These are phyloP conservation scores for Drosophila santomea DNA, from an alignment of 1,140 invertebrate species.

Conservation along the genomic window DNA sequence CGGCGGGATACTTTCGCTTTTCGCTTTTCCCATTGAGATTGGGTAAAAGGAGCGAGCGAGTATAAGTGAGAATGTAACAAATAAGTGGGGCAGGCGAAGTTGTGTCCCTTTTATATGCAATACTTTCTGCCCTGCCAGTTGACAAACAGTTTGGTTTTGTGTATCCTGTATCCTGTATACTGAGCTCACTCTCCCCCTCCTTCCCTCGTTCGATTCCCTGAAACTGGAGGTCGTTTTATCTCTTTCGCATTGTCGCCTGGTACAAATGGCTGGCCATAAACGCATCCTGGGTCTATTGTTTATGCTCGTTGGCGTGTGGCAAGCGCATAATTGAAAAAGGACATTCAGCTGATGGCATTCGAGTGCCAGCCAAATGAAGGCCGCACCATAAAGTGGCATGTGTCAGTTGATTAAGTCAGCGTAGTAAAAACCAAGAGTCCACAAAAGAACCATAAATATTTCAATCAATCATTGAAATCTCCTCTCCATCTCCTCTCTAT, in stretches of 20 bases:
- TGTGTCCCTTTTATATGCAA: conserved; percentile 63
- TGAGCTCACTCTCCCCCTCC: conserved; percentile 1
- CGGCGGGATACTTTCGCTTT: conserved; percentile 68
- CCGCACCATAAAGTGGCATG: conserved; percentile 61
- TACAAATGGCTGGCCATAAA: conserved; percentile 80
- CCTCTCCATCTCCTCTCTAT: not conserved
- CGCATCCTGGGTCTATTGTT: conserved; percentile 83
- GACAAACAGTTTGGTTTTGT: conserved; percentile 74
- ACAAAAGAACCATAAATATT: conserved; percentile 38
- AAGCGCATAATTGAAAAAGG: conserved; percentile 82
- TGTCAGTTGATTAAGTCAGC: conserved; percentile 67
- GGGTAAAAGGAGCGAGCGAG: conserved; percentile 12
- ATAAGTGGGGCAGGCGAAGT: conserved; percentile 70
- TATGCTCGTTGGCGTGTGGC: conserved; percentile 75
- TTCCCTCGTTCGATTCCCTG: not conserved
- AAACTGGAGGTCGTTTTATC: conserved; percentile 35
- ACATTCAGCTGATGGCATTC: conserved; percentile 70
- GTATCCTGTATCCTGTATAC: conserved; percentile 26
- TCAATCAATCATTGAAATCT: conserved; percentile 44
- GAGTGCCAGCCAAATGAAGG: conserved; percentile 58
- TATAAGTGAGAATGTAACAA: conserved; percentile 80
- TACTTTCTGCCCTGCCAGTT: conserved; percentile 53
- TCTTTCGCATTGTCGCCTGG: conserved; percentile 59
- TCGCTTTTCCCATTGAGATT: not conserved
- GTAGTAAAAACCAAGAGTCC: conserved; percentile 32